Evolutionary conservation across 2,888 invertebrate species (phyloP), one percentile per base, ranked within the genome.

Genomic region (Diplolepis rosae): DNA sequence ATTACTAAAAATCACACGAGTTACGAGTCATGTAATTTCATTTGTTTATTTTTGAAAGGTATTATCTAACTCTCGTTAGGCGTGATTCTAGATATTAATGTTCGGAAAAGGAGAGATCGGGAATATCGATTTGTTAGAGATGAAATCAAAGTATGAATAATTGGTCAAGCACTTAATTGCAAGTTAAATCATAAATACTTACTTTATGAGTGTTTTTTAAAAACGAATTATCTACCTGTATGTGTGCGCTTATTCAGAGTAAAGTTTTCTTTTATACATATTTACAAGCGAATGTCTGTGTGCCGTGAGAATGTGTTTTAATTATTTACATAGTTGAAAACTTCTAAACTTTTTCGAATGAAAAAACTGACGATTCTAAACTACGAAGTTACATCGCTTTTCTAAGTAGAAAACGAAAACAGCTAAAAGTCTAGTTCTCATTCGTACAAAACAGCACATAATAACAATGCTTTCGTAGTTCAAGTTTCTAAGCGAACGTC

Each of bases 201-300:
- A 48, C 35, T 61, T 35, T 61, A 61, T 2, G 18, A 35, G 56
- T 61, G 35, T 35, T 22, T 4, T 48, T 61, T 61, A 35, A 24
- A 61, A 61, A 61, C 27, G 24, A 24, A 61, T 61, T n/a, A 39
- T 61, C 61, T 61, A 61, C 39, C 18, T 32, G 48, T 39, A n/a
- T 39, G 39, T 82, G 82, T 84, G 84, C 83, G 84, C 77, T 84
- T 83, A 82, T 75, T 82, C 79, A 75, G 77, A 79, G 79, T 81
- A 65, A 22, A 45, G 9, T 77, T 79, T 71, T 78, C 61, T 80
- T 82, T 80, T 76, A 74, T 83, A 83, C 82, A 83, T 83, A 83
- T 83, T 77, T 83, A 83, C 82, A 82, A 65, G 68, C 69, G 51
- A 66, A 32, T 51, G 32, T 66, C 24, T 66, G 32, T 51, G 66